These are phyloP conservation scores for Sycophila texana DNA, from an alignment of 2,888 invertebrate genomes.

Conservation along the genomic window DNA sequence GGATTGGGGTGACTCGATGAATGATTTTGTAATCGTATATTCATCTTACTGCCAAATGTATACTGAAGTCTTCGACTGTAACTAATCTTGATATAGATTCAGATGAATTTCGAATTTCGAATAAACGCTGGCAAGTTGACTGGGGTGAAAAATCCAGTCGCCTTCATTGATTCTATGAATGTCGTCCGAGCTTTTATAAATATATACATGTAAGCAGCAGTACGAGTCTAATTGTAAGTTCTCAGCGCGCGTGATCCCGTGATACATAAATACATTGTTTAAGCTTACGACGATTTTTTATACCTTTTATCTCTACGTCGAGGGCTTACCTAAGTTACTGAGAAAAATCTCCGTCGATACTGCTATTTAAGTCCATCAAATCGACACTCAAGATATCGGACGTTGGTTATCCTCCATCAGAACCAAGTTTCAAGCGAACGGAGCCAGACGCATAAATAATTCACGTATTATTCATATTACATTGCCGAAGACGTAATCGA, in stretches of 20 bases:
- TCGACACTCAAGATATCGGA: neutral
- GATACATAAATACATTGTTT: slow-evolving; percentile 72
- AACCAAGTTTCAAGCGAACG: slow-evolving; percentile 32
- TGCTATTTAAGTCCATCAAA: no score
- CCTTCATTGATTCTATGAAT: slow-evolving; percentile 27
- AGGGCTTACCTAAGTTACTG: neutral
- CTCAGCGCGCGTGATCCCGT: slow-evolving; percentile 57
- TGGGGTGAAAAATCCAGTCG: neutral
- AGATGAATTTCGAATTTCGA: slow-evolving; percentile 24
- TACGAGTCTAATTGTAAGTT: slow-evolving; percentile 4
- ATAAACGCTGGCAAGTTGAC: neutral
- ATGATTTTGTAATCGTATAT: no score
- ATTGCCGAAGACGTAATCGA: slow-evolving; percentile 57
- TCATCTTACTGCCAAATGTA: no score
- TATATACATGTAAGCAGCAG: slow-evolving; percentile 36
- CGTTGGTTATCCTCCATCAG: neutral
- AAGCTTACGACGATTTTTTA: slow-evolving; percentile 47
- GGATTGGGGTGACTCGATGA: no score
- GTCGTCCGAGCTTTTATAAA: slow-evolving; percentile 36
- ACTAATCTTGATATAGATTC: slow-evolving; percentile 10
- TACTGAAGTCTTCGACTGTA: no score
- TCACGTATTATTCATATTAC: slow-evolving; percentile 67
- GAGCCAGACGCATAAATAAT: slow-evolving; percentile 70
- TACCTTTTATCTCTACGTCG: slow-evolving; percentile 30
- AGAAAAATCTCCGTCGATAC: neutral